Evolutionary conservation across 2,797 vertebrate species (phyloP).

Genomic region (Acrossocheilus wenchowensis): DNA sequence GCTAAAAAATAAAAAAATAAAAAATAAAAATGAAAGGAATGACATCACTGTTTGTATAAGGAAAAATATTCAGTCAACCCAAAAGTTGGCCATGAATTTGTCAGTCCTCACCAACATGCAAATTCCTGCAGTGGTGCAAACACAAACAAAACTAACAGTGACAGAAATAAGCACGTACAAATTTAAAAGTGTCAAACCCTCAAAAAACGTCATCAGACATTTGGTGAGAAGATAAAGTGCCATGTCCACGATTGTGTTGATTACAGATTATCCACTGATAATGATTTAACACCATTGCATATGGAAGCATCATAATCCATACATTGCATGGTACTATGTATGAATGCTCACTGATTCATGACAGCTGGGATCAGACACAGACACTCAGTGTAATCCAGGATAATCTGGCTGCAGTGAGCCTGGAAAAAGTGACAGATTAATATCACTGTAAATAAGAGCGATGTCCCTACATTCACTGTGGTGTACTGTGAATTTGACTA

Average conservation of each 20-base stretch:
- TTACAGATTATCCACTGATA: not conserved
- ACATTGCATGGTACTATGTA: not conserved
- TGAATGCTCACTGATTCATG: not conserved
- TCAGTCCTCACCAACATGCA: conserved; percentile 40
- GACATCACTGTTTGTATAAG: conserved; percentile 1
- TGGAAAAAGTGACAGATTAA: not conserved
- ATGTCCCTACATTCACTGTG: not conserved
- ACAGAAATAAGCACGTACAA: conserved; percentile 27
- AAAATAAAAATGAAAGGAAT: not conserved
- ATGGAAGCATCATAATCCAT: conserved; percentile 28
- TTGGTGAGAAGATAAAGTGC: not conserved
- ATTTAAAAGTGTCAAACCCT: conserved; percentile 15
- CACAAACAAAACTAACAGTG: conserved; percentile 19
- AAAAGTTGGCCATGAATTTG: not conserved
- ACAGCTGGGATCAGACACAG: not conserved
- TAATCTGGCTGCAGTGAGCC: conserved; percentile 25
- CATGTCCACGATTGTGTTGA: not conserved
- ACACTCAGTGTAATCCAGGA: conserved; percentile 26
- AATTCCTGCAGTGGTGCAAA: conserved; percentile 27
- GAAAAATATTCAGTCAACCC: not conserved
- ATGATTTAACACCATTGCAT: not conserved
- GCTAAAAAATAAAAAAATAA: not conserved
- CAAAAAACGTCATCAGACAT: not conserved
- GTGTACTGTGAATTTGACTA: conserved; percentile 37
- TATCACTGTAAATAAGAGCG: conserved; percentile 13